Conservation (phyloP, 2,113 vertebrate genomes). For the Suncus etruscus region DNA sequence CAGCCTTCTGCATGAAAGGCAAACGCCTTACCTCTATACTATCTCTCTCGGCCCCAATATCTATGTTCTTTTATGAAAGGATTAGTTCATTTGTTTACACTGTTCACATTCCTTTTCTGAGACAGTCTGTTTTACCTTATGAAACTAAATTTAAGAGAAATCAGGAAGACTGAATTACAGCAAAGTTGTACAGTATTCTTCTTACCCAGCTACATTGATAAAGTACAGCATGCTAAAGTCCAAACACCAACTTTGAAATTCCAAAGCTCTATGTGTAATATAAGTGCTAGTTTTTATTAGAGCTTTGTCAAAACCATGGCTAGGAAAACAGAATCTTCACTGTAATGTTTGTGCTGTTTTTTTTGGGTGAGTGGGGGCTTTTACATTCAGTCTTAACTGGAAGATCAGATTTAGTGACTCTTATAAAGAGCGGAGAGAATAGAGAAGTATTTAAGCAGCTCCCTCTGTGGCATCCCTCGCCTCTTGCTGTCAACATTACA, state of each 20-base stretch:
- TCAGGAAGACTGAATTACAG: background rate
- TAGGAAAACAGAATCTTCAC: background rate
- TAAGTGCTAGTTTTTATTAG: background rate
- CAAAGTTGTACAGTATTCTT: slow-evolving; percentile 2
- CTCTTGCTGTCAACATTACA: background rate
- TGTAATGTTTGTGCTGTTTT: background rate
- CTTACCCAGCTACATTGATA: background rate
- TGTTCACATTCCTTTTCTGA: background rate
- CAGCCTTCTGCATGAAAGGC: no score
- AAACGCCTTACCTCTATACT: no score
- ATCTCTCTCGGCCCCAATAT: no score
- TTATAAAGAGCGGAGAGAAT: background rate
- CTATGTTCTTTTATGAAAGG: background rate
- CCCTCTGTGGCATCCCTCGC: background rate
- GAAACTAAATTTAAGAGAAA: background rate
- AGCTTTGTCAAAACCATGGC: slow-evolving; percentile 3
- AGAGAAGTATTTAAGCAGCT: background rate
- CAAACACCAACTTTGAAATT: slow-evolving; percentile 24
- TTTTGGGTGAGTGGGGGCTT: background rate
- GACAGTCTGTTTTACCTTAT: background rate
- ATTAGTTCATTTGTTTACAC: background rate
- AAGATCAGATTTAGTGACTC: background rate
- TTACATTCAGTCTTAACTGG: background rate
- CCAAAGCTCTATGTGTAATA: background rate
- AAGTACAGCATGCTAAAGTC: background rate